Base-by-base conservation (phyloP, 2,888 invertebrate species). In the Drosophila helvetica region DNA sequence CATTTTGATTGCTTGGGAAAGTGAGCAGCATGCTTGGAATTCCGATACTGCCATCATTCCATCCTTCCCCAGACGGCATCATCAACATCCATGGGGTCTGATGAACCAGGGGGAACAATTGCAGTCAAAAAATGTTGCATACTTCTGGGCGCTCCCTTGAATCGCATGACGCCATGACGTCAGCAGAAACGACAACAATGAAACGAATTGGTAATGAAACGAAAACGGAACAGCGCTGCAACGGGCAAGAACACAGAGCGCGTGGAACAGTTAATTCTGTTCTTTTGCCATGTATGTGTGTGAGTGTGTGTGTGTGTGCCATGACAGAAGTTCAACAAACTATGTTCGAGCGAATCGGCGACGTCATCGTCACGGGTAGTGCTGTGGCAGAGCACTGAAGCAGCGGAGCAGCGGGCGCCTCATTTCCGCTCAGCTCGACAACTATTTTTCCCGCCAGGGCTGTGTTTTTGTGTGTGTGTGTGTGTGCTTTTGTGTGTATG, bases 281-380 rank as follows among this genome's bases (percentile, higher is more conserved):
- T 25, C 46, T 64, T n/a, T 42, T 45, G 15, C 47, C 48, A 25
- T 80, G 54, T 60, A 52, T 56, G 53, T 74, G 8, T 2, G 6
- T 51, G 27, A 46, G 15, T 50, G 19, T 42, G n/a, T 42, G 8
- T 33, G 4, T 59, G 43, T 45, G 42, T 76, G 53, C 62, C 82
- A 69, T 66, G 61, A 75, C 63, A 76, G 76, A 85, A 80, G 81
- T 85, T 82, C 81, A 82, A 82, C 82, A 85, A 82, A 82, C 81
- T 85, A 72, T 52, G 53, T 52, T 53, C 48, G 19, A 25, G 42
- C 61, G 52, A 68, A 60, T 30, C 50, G 65, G 69, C 75, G 72
- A 68, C 77, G 58, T 54, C 69, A 60, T 55, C 60, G 9, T 27
- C 27, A 27, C 27, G 27, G 27, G 27, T 8, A 25, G 6, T 8